These are phyloP conservation scores for Macrotis lagotis DNA, from an alignment of 2,113 vertebrate genomes.

Conservation along the genomic window DNA sequence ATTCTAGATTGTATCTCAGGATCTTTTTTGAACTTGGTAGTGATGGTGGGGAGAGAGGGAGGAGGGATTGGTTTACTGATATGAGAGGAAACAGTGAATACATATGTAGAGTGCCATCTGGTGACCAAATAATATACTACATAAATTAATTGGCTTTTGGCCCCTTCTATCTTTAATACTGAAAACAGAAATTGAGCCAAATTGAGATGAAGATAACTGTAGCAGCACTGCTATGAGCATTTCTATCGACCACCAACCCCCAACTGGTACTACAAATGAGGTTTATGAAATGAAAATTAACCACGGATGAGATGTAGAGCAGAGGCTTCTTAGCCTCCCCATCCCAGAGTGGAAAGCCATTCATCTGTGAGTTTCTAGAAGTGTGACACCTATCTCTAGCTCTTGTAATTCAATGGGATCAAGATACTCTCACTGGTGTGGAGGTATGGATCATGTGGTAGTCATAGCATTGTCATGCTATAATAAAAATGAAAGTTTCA, in stretches of 20 bases:
- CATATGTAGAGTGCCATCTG: background rate
- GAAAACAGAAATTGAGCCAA: background rate
- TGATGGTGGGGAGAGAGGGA: too few species aligned
- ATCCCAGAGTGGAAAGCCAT: background rate
- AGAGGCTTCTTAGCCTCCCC: background rate
- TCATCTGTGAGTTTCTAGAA: background rate
- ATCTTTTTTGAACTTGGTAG: background rate
- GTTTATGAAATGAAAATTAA: background rate
- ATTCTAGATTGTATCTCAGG: background rate
- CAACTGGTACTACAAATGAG: background rate
- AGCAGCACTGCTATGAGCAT: background rate
- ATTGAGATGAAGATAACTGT: background rate
- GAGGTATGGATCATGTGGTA: too few species aligned
- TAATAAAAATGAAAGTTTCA: too few species aligned
- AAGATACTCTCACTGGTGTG: too few species aligned
- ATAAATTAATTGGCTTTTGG: background rate
- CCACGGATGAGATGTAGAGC: background rate
- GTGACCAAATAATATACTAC: background rate
- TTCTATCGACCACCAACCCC: background rate
- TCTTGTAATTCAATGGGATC: too few species aligned
- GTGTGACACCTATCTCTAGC: background rate
- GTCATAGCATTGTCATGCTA: too few species aligned
- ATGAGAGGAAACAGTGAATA: background rate
- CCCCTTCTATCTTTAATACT: background rate
- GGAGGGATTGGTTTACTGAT: background rate